phyloP scores from a whole-genome alignment of 2,888 invertebrate species.

The Thysanoteuthis rhombus region DNA sequence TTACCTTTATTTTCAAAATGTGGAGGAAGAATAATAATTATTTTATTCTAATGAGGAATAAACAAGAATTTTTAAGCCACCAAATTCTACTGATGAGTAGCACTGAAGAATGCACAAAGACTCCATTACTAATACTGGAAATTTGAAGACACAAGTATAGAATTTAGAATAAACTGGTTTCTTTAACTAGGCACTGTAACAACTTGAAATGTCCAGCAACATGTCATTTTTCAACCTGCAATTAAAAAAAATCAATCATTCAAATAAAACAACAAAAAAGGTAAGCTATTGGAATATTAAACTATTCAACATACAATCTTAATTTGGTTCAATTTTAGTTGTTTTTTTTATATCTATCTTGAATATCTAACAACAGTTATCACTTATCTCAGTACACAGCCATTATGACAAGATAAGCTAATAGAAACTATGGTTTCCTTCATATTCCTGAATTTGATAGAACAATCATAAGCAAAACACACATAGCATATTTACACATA shows the following conservation, averaged over 20 bases:
- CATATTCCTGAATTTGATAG: no score
- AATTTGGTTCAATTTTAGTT: no score
- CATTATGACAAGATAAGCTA: no score
- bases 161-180: neutral
- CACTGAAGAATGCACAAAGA: neutral
- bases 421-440: no score
- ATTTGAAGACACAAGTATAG: neutral
- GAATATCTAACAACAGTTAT: no score
- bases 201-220: conserved; percentile 12
- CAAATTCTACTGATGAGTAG: neutral
- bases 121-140: conserved; percentile 12
- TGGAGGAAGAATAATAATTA: neutral
- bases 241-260: neutral
- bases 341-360: no score
- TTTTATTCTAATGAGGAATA: conserved; percentile 1
- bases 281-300: neutral
- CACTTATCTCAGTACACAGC: no score
- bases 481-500: no score
- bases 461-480: no score
- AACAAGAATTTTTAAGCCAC: neutral
- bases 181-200: neutral
- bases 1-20: neutral
- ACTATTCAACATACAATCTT: neutral
- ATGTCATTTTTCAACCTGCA: neutral
- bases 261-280: neutral